A percentile compares a stretch with the other conserved stretches of the same genome.
phyloP scores from a whole-genome alignment of 2,888 invertebrate species.

The Drosophila anceps region DNA sequence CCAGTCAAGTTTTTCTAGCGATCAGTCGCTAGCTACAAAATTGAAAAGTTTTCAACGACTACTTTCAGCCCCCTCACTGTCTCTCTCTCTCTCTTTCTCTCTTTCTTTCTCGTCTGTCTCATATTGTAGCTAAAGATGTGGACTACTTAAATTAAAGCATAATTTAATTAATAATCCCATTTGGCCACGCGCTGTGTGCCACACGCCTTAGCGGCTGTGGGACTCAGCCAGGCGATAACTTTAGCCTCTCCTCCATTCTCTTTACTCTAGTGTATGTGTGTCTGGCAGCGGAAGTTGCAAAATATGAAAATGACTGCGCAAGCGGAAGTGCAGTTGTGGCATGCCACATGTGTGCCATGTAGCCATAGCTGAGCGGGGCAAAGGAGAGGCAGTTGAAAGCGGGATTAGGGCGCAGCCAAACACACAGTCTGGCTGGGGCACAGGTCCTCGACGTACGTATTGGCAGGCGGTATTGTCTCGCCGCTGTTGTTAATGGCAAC shows the following conservation, averaged over 20 bases:
- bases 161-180: slow-evolving; percentile 84
- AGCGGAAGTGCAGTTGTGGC: slow-evolving; percentile 83
- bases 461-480: slow-evolving; percentile 66
- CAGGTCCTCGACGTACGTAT: slow-evolving; percentile 33
- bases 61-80: background rate
- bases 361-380: background rate
- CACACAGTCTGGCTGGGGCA: slow-evolving; percentile 5
- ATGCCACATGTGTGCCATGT: slow-evolving; percentile 75
- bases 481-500: slow-evolving; percentile 62
- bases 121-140: slow-evolving; percentile 64
- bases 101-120: slow-evolving; percentile 40
- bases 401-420: slow-evolving; percentile 2
- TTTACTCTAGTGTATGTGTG: slow-evolving; percentile 16
- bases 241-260: background rate
- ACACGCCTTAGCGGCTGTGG: slow-evolving; percentile 50
- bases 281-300: slow-evolving; percentile 73
- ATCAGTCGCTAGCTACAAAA: slow-evolving; percentile 63
- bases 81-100: background rate
- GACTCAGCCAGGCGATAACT: slow-evolving; percentile 53
- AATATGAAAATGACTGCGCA: slow-evolving; percentile 81
- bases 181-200: slow-evolving; percentile 69
- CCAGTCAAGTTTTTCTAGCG: slow-evolving; percentile 48
- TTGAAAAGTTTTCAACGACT: slow-evolving; percentile 59
- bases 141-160: slow-evolving; percentile 81
- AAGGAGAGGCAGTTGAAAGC: background rate